Evolutionary conservation across 1,140 invertebrate genomes (phyloP), one percentile per base, ranked within the genome.

Genomic region (Pseudomyrmex concolor): DNA sequence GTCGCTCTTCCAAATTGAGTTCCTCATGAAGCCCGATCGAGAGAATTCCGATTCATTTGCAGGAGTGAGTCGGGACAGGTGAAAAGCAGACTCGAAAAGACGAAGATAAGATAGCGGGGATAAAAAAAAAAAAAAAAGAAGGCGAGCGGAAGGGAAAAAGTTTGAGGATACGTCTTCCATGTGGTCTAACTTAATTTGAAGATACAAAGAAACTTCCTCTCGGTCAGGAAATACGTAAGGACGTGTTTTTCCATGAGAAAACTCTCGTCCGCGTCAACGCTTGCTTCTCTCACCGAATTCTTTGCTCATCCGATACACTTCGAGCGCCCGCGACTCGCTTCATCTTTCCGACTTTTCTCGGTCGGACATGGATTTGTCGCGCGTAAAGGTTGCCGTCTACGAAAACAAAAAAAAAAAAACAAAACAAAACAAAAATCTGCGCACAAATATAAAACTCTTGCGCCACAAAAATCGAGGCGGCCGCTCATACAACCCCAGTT

Each of bases 111-210:
- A 70, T 55, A 13, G 81, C 34, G 50, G 63, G 51, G 50, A 55
- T 78, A 51, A 59, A 68, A 71, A 77, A 34, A 34, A 45, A 59
- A 68, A 66, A 77, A 34, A 34, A 59, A 68, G 66, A 77, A 78
- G 73, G 48, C 55, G 54, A 80, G 25, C 57, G 74, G 22, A 9
- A 63, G 51, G 55, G 84, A 77, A 77, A 81, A 84, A 86, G 86
- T 89, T 84, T 19, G 60, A 73, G 68, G 66, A 85, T 81, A 89
- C 80, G 76, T 77, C 87, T 82, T 84, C 67, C 57, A 82, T 51
- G 74, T 77, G 86, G 85, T 83, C 81, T 89, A 89, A 89, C 86
- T 89, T 89, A 73, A 89, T 89, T 89, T 89, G 86, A 89, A 86
- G 86, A 86, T 77, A 89, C 88, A 88, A 89, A 88, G 88, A 88